These are phyloP conservation scores for Ceyx margarethae DNA, from an alignment of 2,113 vertebrate genomes.

Conservation along the genomic window DNA sequence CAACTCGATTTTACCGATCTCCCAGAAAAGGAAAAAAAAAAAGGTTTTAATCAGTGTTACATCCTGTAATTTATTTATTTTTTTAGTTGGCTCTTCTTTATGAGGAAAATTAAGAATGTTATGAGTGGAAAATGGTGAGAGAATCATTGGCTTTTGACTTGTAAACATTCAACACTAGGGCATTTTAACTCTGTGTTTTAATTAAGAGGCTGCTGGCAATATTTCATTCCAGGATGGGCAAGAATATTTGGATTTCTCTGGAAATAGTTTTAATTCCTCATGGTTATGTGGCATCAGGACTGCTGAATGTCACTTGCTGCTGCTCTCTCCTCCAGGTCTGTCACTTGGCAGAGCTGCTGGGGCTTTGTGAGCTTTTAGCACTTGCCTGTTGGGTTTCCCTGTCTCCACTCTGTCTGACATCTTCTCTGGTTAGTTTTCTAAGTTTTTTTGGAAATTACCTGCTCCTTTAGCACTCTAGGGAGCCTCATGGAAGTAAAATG, in stretches of 20 bases:
- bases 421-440: not conserved
- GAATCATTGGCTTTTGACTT: not conserved
- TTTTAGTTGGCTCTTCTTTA: not conserved
- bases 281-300: not conserved
- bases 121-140: not conserved
- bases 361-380: not conserved
- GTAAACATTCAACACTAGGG: not conserved
- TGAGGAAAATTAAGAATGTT: not conserved
- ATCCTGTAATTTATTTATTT: not conserved
- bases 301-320: fast-evolving
- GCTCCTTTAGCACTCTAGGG: not conserved
- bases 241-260: not conserved
- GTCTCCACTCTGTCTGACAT: not conserved
- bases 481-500: not conserved
- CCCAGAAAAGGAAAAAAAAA: not conserved
- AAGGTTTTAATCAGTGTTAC: not conserved
- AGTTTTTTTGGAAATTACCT: not conserved
- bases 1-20: not conserved
- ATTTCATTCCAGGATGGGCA: not conserved
- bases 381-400: not conserved
- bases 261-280: not conserved
- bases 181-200: not conserved
- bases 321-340: not conserved
- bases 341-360: not conserved
- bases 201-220: not conserved